phyloP scores from a whole-genome alignment of 2,888 invertebrate genomes.

The Chaetoderma sp. region DNA sequence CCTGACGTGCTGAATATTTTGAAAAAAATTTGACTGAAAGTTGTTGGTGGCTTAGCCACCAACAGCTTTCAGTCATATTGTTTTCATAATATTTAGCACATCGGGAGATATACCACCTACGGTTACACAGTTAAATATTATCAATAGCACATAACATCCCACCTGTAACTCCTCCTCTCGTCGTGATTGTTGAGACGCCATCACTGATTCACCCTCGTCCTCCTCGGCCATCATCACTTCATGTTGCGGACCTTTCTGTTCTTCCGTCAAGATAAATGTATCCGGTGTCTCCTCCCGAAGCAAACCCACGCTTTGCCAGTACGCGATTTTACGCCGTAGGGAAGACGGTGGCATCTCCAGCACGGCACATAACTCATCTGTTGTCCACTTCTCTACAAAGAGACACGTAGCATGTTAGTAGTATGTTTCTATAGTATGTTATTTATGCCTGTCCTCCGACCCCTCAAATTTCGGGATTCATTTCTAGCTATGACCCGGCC shows the following conservation, averaged over 20 bases:
- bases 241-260: constrained; percentile 58
- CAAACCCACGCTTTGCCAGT: constrained; percentile 94
- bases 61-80: no score
- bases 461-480: not conserved
- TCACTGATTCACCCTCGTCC: constrained; percentile 91
- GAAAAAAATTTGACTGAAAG: no score
- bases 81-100: no score
- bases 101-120: no score
- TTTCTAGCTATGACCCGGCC: no score
- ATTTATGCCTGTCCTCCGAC: not conserved
- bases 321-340: constrained; percentile 86
- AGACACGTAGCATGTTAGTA: constrained; percentile 5
- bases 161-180: constrained; percentile 91
- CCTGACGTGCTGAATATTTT: no score
- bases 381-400: constrained; percentile 82
- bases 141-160: no score
- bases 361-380: constrained; percentile 86
- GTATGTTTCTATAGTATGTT: not conserved
- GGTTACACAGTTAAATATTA: no score
- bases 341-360: constrained; percentile 90
- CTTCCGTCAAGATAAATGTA: constrained; percentile 74
- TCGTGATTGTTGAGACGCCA: constrained; percentile 95
- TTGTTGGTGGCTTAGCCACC: no score
- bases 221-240: constrained; percentile 75
- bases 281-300: constrained; percentile 83